Percentiles rank a stretch among this genome's conserved stretches.
Evolutionary conservation across 2,797 vertebrate genomes (phyloP).

Genomic region (Orestias chungarensis): DNA sequence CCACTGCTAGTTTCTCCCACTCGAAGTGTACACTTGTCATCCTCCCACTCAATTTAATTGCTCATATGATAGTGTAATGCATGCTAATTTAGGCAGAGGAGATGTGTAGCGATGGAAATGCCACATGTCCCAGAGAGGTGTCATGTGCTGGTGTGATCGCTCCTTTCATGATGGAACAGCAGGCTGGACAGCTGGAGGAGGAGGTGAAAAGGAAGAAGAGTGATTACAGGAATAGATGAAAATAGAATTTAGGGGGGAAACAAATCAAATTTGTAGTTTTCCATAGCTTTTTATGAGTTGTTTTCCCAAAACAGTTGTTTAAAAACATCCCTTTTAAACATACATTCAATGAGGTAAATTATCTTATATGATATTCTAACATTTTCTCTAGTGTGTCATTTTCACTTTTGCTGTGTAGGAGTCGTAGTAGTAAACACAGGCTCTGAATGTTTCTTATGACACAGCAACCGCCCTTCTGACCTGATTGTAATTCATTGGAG

Average conservation of each 20-base stretch:
- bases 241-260: constrained; percentile 25
- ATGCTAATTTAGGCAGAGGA: constrained; percentile 83
- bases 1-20: constrained; percentile 30
- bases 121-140: constrained; percentile 74
- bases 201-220: constrained; percentile 31
- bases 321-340: background rate
- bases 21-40: constrained; percentile 37
- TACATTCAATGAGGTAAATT: background rate
- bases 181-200: constrained; percentile 54
- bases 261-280: constrained; percentile 15
- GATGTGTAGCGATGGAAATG: constrained; percentile 71
- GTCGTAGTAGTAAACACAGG: constrained; percentile 21
- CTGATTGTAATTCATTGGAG: constrained; percentile 70
- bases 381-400: background rate
- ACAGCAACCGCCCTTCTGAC: constrained; percentile 65
- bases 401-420: constrained; percentile 14
- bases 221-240: constrained; percentile 39
- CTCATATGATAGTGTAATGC: constrained; percentile 67
- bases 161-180: constrained; percentile 74
- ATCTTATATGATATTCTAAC: background rate
- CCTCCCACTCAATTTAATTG: constrained; percentile 42
- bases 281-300: background rate
- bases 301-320: background rate
- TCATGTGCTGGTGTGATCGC: constrained; percentile 66
- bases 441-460: constrained; percentile 61